Conservation (phyloP, 1,140 invertebrate genomes). For the Drosophila guanche region DNA sequence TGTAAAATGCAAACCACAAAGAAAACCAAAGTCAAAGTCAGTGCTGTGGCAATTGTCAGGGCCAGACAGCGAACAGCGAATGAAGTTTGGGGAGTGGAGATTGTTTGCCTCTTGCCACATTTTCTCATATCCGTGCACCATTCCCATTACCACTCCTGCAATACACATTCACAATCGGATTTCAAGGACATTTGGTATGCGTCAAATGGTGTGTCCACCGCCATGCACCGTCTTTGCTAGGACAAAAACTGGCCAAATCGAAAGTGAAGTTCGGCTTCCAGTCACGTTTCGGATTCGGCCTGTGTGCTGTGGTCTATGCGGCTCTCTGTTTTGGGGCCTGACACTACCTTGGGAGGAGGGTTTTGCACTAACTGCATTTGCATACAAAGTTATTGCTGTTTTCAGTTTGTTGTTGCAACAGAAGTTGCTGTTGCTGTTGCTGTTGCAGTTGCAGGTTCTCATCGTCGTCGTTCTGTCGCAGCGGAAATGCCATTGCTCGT, state of each 20-base stretch:
- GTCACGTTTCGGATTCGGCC: slow-evolving; percentile 44
- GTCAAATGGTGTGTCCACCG: slow-evolving; percentile 23
- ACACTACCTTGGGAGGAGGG: slow-evolving; percentile 24
- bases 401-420: slow-evolving; percentile 3
- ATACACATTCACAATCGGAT: slow-evolving; percentile 5
- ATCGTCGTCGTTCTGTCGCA: slow-evolving; percentile 56
- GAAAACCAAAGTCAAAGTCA: slow-evolving; percentile 45
- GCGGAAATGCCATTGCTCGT: slow-evolving; percentile 59
- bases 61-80: slow-evolving; percentile 4
- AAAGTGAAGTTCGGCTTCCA: slow-evolving; percentile 47
- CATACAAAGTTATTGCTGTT: slow-evolving; percentile 49
- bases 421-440: slow-evolving; percentile 21
- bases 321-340: slow-evolving; percentile 9
- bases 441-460: slow-evolving; percentile 8
- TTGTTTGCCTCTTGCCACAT: slow-evolving; percentile 7
- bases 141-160: background rate
- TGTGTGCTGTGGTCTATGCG: slow-evolving; percentile 21
- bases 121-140: background rate
- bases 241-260: slow-evolving; percentile 46
- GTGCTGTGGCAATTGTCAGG: slow-evolving; percentile 45
- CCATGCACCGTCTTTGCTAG: slow-evolving; percentile 5
- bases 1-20: slow-evolving; percentile 39
- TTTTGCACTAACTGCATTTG: slow-evolving; percentile 49
- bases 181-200: slow-evolving; percentile 61
- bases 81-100: background rate